Evolutionary conservation across 1,140 invertebrate genomes (phyloP).

Genomic region (Liolophura sinensis): DNA sequence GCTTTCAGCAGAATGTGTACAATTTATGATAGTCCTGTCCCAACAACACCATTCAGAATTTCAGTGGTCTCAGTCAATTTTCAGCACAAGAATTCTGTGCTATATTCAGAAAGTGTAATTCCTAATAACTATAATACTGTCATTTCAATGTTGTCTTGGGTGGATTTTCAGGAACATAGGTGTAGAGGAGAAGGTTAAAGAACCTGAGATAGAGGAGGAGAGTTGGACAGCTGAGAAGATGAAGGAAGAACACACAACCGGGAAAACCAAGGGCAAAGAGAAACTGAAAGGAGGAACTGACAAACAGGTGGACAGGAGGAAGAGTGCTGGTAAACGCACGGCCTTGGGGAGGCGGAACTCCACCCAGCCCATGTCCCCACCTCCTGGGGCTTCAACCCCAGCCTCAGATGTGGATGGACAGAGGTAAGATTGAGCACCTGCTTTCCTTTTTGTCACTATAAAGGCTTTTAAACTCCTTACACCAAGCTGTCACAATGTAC

Average conservation of each 20-base stretch:
- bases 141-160: neutral
- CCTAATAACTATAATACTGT: too few relatives aligned
- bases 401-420: slow-evolving; percentile 47
- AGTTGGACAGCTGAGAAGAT: slow-evolving; percentile 47
- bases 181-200: slow-evolving; percentile 47
- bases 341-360: slow-evolving; percentile 32
- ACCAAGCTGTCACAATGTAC: neutral
- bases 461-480: too few relatives aligned
- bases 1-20: too few relatives aligned
- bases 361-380: slow-evolving; percentile 36
- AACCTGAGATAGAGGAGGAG: slow-evolving; percentile 49
- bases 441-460: too few relatives aligned
- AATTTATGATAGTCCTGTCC: too few relatives aligned
- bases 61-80: too few relatives aligned
- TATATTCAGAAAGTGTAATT: too few relatives aligned
- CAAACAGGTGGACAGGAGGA: slow-evolving; percentile 36
- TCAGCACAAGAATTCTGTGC: too few relatives aligned
- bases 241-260: slow-evolving; percentile 42
- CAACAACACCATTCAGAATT: too few relatives aligned
- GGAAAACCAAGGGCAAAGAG: slow-evolving; percentile 36
- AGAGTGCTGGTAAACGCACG: slow-evolving; percentile 41
- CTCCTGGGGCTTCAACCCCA: slow-evolving; percentile 47
- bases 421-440: slow-evolving; percentile 34
- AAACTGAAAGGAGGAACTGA: slow-evolving; percentile 20
- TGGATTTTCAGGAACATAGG: slow-evolving; percentile 43